Percentiles rank a stretch among this genome's conserved stretches.
These are phyloP conservation scores for Drosophila colorata DNA, from an alignment of 2,888 invertebrate genomes.

Conservation along the genomic window DNA sequence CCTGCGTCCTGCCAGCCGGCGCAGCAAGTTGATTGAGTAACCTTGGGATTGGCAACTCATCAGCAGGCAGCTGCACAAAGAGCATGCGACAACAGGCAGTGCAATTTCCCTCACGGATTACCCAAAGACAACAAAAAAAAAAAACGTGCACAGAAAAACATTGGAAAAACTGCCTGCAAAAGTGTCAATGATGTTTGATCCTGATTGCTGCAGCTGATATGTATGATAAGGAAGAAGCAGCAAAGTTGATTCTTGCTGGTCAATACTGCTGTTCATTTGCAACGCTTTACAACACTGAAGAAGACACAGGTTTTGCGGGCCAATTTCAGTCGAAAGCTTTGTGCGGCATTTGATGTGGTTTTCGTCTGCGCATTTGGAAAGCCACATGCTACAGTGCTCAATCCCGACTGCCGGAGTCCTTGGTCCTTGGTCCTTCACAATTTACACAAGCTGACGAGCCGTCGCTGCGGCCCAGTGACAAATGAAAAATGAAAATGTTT, in stretches of 20 bases:
- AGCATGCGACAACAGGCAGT: conserved; percentile 57
- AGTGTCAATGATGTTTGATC: conserved; percentile 71
- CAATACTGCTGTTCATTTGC: conserved; percentile 3
- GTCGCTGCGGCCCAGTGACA: conserved; percentile 66
- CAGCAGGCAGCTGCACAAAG: conserved; percentile 54
- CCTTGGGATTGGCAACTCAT: conserved; percentile 69
- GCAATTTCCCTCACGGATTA: conserved; percentile 62
- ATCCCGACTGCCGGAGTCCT: neutral
- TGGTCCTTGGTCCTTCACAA: conserved; percentile 14
- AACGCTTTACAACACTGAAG: conserved; percentile 20
- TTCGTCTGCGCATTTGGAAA: conserved; percentile 1
- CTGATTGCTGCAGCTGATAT: conserved; percentile 54
- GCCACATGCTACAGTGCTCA: conserved; percentile 5
- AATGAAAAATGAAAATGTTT: conserved; percentile 82
- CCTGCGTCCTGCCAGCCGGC: conserved; percentile 24
- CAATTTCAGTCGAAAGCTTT: conserved; percentile 30
- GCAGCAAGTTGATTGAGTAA: conserved; percentile 72
- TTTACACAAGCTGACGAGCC: conserved; percentile 33
- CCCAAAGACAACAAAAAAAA: conserved; percentile 19
- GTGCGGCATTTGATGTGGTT: conserved; percentile 60
- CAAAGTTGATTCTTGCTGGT: neutral
- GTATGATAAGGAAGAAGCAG: conserved; percentile 18
- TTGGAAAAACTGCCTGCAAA: conserved; percentile 31
- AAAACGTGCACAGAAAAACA: conserved; percentile 1
- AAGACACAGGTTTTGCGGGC: conserved; percentile 18